Evolutionary conservation across 1,140 invertebrate genomes (phyloP), one percentile per base, ranked within the genome.

Genomic region (Watersipora subatra): DNA sequence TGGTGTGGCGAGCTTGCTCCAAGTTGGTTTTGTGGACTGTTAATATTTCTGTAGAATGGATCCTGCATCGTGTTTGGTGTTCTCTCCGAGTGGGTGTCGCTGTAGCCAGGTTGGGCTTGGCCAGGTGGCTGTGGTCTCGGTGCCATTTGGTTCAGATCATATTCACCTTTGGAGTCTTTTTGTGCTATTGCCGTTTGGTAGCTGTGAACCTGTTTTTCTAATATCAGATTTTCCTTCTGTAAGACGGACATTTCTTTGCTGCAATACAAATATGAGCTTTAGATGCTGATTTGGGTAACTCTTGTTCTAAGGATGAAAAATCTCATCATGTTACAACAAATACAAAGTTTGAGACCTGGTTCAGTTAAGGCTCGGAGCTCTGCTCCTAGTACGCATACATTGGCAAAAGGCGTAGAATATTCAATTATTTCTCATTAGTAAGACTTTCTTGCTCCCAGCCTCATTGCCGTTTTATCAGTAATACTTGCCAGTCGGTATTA

Each of bases 171-270:
- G 7, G 70, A 65, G 61, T 69, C 71, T 20, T 67, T 74, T 64
- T 72, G 74, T 61, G 89, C 88, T 30, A 91, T 84, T 71, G 87
- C 89, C 76, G 89, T 88, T 76, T 92, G 90, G 75, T 91, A 92
- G 75, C 87, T 89, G 82, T 92, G 89, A 34, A 92, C 77, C 78
- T 93, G 89, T 66, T 89, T 83, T 77, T 93, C 90, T 66, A 93
- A 80, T 29, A 86, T 87, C 75, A 90, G 89, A 75, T 93, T 92
- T 77, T 93, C 90, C 2, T 88, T 86, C 75, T 92, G 89, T 3
- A 92, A 81, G 1, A 87, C 87, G 62, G 85, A 83, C 66, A 93
- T 90, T 77, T 93, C 90, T 28, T 88, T 84, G 74, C 88, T 90
- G 82, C 28, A 76, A 76, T 20, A 65, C n/a, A n/a, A n/a, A 28